Conservation (phyloP, 2,888 invertebrate genomes). For the Bibio marci region DNA sequence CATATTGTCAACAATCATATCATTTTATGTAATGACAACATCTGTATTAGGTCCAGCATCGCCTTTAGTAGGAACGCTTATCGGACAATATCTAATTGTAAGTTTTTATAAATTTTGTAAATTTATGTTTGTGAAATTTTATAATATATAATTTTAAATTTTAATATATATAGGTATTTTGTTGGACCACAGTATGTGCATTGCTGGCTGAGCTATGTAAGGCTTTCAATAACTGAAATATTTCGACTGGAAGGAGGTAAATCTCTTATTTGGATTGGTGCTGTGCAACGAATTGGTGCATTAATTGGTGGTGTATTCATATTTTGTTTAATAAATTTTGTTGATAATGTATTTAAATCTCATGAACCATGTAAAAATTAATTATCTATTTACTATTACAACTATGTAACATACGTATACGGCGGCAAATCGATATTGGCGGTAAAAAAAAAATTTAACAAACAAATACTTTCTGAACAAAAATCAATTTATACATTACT, state of each 20-base stretch:
- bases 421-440: no score
- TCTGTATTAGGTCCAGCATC: slow-evolving; percentile 59
- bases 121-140: slow-evolving; percentile 4
- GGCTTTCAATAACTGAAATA: slow-evolving; percentile 59
- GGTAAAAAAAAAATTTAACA: no score
- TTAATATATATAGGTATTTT: slow-evolving; percentile 38
- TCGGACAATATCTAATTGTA: slow-evolving; percentile 5
- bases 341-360: slow-evolving; percentile 34
- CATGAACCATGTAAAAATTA: slow-evolving; percentile 3
- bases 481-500: no score
- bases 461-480: no score
- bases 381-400: no score
- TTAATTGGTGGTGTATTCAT: slow-evolving; percentile 52
- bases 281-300: slow-evolving; percentile 59
- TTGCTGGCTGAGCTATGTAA: slow-evolving; percentile 60
- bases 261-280: slow-evolving; percentile 63
- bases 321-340: slow-evolving; percentile 50
- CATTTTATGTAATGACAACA: slow-evolving; percentile 48
- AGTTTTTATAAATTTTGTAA: not conserved
- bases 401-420: no score
- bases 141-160: no score
- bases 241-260: slow-evolving; percentile 56
- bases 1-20: slow-evolving; percentile 32
- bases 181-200: slow-evolving; percentile 55
- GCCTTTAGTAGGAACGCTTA: slow-evolving; percentile 45